phyloP scores from a whole-genome alignment of 2,888 invertebrate species.

The Fragum sueziense region DNA sequence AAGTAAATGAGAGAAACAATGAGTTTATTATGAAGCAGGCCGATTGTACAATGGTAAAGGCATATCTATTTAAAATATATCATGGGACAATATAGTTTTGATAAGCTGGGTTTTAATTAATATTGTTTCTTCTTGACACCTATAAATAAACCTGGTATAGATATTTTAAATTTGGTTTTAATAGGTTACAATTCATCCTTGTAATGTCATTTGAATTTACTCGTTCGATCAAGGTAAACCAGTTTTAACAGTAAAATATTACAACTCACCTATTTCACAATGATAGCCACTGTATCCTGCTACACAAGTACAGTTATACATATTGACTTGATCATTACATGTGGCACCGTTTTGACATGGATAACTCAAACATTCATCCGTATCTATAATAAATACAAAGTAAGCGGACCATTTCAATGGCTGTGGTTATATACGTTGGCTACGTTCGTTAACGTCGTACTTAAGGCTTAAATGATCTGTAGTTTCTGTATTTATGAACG shows the following conservation, averaged over 20 bases:
- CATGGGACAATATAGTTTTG: not conserved
- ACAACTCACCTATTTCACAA: slow-evolving; percentile 11
- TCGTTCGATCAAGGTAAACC: not conserved
- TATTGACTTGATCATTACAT: slow-evolving; percentile 17
- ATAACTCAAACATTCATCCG: not conserved
- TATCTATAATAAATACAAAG: not conserved
- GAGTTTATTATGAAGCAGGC: not conserved
- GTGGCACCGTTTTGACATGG: slow-evolving; percentile 12
- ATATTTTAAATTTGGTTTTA: no score
- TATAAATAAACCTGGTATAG: no score
- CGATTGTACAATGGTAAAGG: not conserved
- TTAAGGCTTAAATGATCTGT: no score
- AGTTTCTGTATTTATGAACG: no score
- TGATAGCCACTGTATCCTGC: slow-evolving; percentile 6
- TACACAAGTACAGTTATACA: slow-evolving; percentile 17
- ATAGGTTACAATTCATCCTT: not conserved
- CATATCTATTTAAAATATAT: not conserved
- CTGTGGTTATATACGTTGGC: slow-evolving; percentile 16
- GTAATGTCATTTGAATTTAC: not conserved
- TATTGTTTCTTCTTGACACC: no score
- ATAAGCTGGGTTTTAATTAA: no score
- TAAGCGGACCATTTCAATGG: slow-evolving; percentile 15
- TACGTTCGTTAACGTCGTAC: no score
- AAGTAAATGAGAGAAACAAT: not conserved
- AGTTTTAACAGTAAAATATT: not conserved